Percentiles rank a stretch among this genome's conserved stretches.
Evolutionary conservation across 2,113 vertebrate species (phyloP).

Genomic region (Lampris incognitus): DNA sequence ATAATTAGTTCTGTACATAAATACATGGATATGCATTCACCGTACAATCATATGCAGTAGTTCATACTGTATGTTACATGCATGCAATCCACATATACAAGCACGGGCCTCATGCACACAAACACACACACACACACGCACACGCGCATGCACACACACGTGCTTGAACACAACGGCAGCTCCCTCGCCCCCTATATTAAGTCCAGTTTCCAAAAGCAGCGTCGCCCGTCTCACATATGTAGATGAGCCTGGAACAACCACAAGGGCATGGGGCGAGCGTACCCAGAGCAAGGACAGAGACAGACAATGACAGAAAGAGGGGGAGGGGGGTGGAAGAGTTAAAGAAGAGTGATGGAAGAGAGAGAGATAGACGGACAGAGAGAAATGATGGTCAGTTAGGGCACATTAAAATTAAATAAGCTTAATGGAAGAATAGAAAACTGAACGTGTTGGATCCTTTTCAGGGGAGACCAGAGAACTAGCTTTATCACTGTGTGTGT

Average conservation of each 20-base stretch:
- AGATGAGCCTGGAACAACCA: background rate
- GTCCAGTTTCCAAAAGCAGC: no score
- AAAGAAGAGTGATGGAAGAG: background rate
- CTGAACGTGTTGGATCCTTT: slow-evolving; percentile 50
- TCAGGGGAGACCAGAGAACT: slow-evolving; percentile 29
- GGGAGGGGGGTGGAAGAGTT: background rate
- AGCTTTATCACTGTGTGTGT: slow-evolving; percentile 2
- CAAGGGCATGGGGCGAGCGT: background rate
- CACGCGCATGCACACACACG: background rate
- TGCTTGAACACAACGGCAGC: background rate
- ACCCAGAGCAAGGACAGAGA: background rate
- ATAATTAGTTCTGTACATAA: no score
- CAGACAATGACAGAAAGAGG: background rate
- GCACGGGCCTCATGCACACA: background rate
- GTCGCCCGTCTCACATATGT: background rate
- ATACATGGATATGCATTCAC: no score
- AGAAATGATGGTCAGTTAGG: slow-evolving; percentile 58
- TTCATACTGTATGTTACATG: background rate
- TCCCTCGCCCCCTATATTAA: no score
- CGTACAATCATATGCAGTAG: no score
- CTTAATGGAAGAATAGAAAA: slow-evolving; percentile 55
- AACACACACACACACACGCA: slow-evolving; percentile 1
- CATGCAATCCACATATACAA: background rate
- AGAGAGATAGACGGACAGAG: slow-evolving; percentile 11
- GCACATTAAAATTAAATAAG: slow-evolving; percentile 62